Evolutionary conservation across 2,888 invertebrate genomes (phyloP).

Genomic region (Lysandra bellargus): DNA sequence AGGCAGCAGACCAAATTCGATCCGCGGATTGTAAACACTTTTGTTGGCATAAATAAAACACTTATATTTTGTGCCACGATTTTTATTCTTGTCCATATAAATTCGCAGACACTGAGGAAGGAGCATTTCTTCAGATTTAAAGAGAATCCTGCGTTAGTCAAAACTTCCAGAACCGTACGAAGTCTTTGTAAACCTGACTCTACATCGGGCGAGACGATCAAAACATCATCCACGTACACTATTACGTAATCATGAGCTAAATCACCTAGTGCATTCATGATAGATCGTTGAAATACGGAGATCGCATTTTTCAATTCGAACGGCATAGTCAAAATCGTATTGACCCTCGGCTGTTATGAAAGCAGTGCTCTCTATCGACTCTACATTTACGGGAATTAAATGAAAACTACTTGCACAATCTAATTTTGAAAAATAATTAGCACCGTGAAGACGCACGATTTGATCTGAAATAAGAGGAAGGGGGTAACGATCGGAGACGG

Average conservation of each 20-base stretch:
- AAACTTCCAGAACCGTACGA: conserved; percentile 36
- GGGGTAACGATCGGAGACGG: conserved; percentile 35
- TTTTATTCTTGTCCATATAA: too few species aligned
- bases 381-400: conserved; percentile 35
- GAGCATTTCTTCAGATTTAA: too few species aligned
- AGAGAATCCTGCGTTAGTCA: conserved; percentile 40
- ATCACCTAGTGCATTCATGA: conserved; percentile 36
- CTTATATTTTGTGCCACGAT: too few species aligned
- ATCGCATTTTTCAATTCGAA: conserved; percentile 43
- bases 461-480: conserved; percentile 37
- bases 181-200: conserved; percentile 36
- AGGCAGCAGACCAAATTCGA: too few species aligned
- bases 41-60: too few species aligned
- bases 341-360: conserved; percentile 36
- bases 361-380: conserved; percentile 36
- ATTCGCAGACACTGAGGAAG: too few species aligned
- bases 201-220: conserved; percentile 35
- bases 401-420: conserved; percentile 37
- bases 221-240: conserved; percentile 47
- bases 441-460: conserved; percentile 34
- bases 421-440: conserved; percentile 35
- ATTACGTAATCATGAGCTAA: conserved; percentile 36
- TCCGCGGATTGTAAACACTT: too few species aligned
- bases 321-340: conserved; percentile 38
- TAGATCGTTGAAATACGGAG: conserved; percentile 42